Percentiles rank a stretch among this genome's conserved stretches.
Conservation (phyloP, 2,888 invertebrate genomes). For the Cryptocephalus moraei region DNA sequence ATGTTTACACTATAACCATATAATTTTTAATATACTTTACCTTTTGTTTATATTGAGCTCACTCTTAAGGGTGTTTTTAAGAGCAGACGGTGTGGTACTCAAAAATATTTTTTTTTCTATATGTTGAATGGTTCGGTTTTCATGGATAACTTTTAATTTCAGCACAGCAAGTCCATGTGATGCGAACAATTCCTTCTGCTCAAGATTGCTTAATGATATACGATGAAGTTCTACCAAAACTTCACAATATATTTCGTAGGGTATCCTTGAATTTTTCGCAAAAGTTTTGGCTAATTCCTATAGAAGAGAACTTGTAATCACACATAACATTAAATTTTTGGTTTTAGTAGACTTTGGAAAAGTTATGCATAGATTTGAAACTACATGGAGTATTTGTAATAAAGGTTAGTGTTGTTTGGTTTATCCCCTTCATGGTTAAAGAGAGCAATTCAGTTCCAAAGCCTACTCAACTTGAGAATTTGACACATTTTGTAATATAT, state of each 20-base stretch:
- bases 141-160: constrained; percentile 52
- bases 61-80: constrained; percentile 45
- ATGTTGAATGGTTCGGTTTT: constrained; percentile 38
- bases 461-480: no score
- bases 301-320: constrained; percentile 8
- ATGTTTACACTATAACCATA: constrained; percentile 31
- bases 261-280: constrained; percentile 43
- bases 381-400: no score
- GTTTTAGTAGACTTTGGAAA: no score
- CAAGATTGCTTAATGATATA: constrained; percentile 62
- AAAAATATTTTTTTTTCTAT: constrained; percentile 46
- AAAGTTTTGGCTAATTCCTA: constrained; percentile 56
- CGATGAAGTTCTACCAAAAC: constrained; percentile 54
- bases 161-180: constrained; percentile 61
- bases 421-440: no score
- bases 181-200: constrained; percentile 36
- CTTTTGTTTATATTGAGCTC: constrained; percentile 34
- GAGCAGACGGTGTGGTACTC: constrained; percentile 42
- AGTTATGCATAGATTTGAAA: no score
- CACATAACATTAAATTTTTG: no score
- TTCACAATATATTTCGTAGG: constrained; percentile 41
- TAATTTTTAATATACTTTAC: no score
- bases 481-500: no score
- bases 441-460: no score
- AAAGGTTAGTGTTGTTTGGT: no score